A percentile compares a stretch with the other conserved stretches of the same genome.
phyloP scores from a whole-genome alignment of 1,140 invertebrate species.

The Drusus annulatus region DNA sequence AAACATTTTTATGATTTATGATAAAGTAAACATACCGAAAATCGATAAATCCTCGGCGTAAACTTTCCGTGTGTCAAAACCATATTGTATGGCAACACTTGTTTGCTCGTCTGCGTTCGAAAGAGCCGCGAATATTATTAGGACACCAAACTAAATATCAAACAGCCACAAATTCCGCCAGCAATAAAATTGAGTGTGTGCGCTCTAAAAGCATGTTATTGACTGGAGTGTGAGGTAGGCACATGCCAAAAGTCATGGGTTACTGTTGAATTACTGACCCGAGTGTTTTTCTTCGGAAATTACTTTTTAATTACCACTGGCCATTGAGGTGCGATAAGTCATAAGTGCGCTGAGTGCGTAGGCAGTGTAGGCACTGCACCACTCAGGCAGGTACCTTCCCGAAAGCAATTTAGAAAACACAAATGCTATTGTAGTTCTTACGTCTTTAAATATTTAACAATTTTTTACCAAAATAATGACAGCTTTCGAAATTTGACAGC shows the following conservation, averaged over 20 bases:
- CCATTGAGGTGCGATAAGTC: conserved; percentile 16
- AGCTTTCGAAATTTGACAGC: not conserved
- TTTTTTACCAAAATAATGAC: too few species aligned
- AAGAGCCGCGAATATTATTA: not conserved
- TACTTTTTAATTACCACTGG: conserved; percentile 31
- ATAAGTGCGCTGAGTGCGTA: not conserved
- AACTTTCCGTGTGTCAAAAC: conserved; percentile 24
- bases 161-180: not conserved
- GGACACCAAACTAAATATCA: not conserved
- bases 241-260: conserved; percentile 5
- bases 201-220: conserved; percentile 6
- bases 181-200: not conserved
- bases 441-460: too few species aligned
- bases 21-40: conserved; percentile 17
- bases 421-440: too few species aligned
- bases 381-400: too few species aligned
- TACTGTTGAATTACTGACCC: not conserved
- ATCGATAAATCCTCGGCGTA: not conserved
- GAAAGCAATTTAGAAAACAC: too few species aligned
- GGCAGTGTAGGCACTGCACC: not conserved
- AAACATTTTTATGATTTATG: not conserved
- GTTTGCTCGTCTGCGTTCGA: not conserved
- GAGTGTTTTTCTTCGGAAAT: conserved; percentile 36
- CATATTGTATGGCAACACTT: conserved; percentile 13
- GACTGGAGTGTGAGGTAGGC: conserved; percentile 3